These are phyloP conservation scores for Hyphantria cunea DNA, from an alignment of 1,140 invertebrate genomes.

Conservation along the genomic window DNA sequence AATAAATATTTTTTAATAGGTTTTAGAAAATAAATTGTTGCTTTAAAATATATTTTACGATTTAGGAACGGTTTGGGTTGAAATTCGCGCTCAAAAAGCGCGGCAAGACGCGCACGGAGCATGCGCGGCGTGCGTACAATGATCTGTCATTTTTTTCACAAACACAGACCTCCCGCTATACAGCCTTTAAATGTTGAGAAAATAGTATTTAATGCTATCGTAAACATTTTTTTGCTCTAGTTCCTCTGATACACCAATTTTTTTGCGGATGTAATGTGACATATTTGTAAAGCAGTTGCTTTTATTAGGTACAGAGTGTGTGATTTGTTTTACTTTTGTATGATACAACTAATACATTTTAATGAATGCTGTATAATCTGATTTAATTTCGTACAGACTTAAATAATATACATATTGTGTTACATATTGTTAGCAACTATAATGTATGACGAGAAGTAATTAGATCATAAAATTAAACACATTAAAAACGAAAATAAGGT, in stretches of 20 bases:
- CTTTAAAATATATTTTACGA: background rate
- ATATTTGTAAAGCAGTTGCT: background rate
- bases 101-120: constrained; percentile 48
- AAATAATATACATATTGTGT: too few relatives aligned
- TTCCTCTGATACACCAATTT: constrained; percentile 5
- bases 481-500: too few relatives aligned
- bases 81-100: constrained; percentile 42
- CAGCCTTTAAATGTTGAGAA: constrained; percentile 37
- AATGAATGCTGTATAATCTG: too few relatives aligned
- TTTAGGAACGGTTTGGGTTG: background rate
- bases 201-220: constrained; percentile 39
- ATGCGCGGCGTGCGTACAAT: constrained; percentile 54
- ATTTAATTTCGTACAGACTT: too few relatives aligned
- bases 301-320: too few relatives aligned
- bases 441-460: too few relatives aligned
- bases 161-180: constrained; percentile 45
- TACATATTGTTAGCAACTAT: too few relatives aligned
- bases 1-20: background rate
- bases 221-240: constrained; percentile 45
- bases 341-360: too few relatives aligned
- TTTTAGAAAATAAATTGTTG: too few relatives aligned
- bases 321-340: too few relatives aligned
- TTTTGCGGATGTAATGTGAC: background rate
- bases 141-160: constrained; percentile 40
- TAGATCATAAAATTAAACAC: too few relatives aligned